These are phyloP conservation scores for Tetheella fluctuosa DNA, from an alignment of 2,888 invertebrate genomes.

Conservation along the genomic window DNA sequence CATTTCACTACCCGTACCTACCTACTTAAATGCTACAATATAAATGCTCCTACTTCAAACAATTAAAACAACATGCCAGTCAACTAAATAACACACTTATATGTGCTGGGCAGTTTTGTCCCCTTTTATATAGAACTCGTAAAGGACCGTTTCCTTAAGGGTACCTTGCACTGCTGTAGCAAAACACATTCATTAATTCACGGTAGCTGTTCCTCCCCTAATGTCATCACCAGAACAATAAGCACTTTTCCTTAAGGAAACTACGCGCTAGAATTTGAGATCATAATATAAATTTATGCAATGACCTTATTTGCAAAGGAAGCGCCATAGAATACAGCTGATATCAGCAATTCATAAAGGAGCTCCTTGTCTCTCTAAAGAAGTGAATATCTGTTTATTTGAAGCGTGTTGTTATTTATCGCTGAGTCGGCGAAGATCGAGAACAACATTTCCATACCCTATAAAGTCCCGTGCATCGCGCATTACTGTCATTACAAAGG, in stretches of 20 bases:
- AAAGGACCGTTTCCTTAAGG: slow-evolving; percentile 3
- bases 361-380: slow-evolving; percentile 45
- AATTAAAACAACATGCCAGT: neutral
- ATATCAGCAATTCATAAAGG: slow-evolving; percentile 74
- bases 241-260: slow-evolving; percentile 46
- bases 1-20: too few species aligned
- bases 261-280: slow-evolving; percentile 39
- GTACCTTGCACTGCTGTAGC: slow-evolving; percentile 12
- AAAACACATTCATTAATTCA: slow-evolving; percentile 44
- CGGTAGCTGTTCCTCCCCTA: slow-evolving; percentile 39
- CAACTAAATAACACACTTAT: neutral
- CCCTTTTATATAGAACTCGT: neutral
- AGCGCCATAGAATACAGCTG: slow-evolving; percentile 57
- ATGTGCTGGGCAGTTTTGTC: neutral
- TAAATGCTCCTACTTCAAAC: neutral
- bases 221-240: slow-evolving; percentile 35
- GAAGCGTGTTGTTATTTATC: slow-evolving; percentile 53
- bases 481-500: slow-evolving; percentile 3
- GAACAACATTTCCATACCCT: slow-evolving; percentile 35
- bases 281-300: slow-evolving; percentile 61
- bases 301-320: slow-evolving; percentile 63
- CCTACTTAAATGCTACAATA: neutral
- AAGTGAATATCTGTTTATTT: slow-evolving; percentile 55
- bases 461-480: slow-evolving; percentile 3
- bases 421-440: slow-evolving; percentile 34